phyloP scores from a whole-genome alignment of 2,888 invertebrate species.

The Pyralis farinalis region DNA sequence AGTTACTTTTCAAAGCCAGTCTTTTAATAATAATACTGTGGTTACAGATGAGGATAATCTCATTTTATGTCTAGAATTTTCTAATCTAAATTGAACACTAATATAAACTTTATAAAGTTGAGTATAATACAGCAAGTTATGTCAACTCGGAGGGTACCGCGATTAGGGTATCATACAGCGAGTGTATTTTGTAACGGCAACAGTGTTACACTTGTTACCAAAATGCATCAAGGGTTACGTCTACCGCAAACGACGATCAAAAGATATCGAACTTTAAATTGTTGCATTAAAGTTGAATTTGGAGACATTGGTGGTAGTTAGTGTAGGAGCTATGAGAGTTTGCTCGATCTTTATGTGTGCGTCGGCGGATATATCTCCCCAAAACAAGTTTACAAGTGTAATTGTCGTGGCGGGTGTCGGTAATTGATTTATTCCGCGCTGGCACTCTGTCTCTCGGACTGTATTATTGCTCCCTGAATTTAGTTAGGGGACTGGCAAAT shows the following conservation, averaged over 20 bases:
- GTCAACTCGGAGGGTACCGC: constrained; percentile 57
- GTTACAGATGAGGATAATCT: constrained; percentile 37
- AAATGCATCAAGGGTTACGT: constrained; percentile 46
- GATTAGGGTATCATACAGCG: constrained; percentile 67
- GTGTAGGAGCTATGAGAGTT: not conserved
- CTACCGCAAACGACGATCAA: constrained; percentile 2
- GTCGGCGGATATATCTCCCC: constrained; percentile 50
- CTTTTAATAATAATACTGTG: constrained; percentile 48
- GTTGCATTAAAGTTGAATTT: not conserved
- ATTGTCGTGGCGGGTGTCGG: constrained; percentile 60
- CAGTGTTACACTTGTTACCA: constrained; percentile 58
- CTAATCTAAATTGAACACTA: constrained; percentile 17
- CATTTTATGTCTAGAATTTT: constrained; percentile 28
- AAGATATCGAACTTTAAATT: not conserved
- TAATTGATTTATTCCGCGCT: constrained; percentile 65
- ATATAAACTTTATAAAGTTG: constrained; percentile 18
- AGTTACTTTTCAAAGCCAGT: constrained; percentile 46
- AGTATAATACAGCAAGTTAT: constrained; percentile 19
- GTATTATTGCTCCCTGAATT: constrained; percentile 20
- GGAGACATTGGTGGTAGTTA: no score
- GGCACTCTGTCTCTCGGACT: constrained; percentile 21
- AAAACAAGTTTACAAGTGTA: constrained; percentile 65
- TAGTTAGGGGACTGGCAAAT: constrained; percentile 26
- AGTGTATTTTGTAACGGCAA: constrained; percentile 59
- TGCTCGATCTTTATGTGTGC: constrained; percentile 23